Evolutionary conservation across 2,113 vertebrate species (phyloP).

Genomic region (Burhinus oedicnemus): DNA sequence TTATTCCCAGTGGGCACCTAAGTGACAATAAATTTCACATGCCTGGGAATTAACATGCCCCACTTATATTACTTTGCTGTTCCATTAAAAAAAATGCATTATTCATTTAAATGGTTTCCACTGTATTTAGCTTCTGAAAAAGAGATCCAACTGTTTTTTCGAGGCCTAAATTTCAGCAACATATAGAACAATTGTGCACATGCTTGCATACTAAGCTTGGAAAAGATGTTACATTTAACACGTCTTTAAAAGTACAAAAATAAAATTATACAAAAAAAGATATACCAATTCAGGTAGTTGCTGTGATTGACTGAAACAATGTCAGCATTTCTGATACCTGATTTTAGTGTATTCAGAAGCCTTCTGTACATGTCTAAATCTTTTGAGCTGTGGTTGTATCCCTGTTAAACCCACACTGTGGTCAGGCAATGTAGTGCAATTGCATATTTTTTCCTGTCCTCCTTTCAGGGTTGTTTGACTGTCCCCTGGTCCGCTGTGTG

Average conservation of each 20-base stretch:
- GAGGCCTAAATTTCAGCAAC: not conserved
- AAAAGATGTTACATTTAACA: not conserved
- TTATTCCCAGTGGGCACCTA: conserved; percentile 66
- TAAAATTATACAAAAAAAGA: not conserved
- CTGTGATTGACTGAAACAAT: not conserved
- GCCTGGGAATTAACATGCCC: conserved; percentile 64
- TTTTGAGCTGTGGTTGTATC: not conserved
- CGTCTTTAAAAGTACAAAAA: not conserved
- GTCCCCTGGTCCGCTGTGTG: not conserved
- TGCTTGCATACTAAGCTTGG: not conserved
- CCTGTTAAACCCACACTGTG: rapidly evolving
- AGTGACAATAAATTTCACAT: conserved; percentile 67
- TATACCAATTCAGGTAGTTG: not conserved
- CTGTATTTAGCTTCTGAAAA: conserved; percentile 10
- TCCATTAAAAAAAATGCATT: conserved; percentile 51
- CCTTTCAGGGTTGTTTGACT: not conserved
- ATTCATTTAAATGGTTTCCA: conserved; percentile 60
- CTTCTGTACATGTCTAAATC: not conserved
- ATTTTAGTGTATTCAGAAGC: not conserved
- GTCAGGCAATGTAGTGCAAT: not conserved
- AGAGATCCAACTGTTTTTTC: not conserved
- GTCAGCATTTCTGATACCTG: not conserved
- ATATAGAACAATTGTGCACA: not conserved
- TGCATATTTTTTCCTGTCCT: not conserved
- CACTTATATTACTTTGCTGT: conserved; percentile 65